Evolutionary conservation across 2,888 invertebrate genomes (phyloP), one percentile per base, ranked within the genome.

Genomic region (Mylabris sibirica): DNA sequence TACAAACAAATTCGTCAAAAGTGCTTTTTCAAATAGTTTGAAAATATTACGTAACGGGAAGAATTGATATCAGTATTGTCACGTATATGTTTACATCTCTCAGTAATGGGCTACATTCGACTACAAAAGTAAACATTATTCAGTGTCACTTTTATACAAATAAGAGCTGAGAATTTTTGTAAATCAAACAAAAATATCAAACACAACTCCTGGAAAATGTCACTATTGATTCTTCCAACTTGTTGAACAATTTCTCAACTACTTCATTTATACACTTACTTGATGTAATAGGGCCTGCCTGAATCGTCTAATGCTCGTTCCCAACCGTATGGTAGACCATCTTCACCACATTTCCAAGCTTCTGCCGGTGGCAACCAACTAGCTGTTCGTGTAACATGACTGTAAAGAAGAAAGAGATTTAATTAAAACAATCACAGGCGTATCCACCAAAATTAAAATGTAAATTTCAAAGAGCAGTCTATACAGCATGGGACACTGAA

Each of bases 311-410:
- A 85, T 26, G 95, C 96, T 81, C 93, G 90, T 83, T 97, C 97
- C 96, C 96, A 97, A 14, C 96, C 97, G 81, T 94, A 96, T 0
- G 96, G 96, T 68, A 96, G 87, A 60, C 91, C 89, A 67, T 90
- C 88, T 76, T 83, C 84, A 79, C 86, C 82, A 83, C 80, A 82
- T 85, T 83, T 86, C 96, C 96, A 97, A 80, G 92, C 91, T 82
- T 95, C 95, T 26, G 91, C 91, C 3, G 96, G 96, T 0, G 97
- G 97, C 75, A 96, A 85, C 96, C 96, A 97, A 78, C 93, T 92
- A 1, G 95, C 92, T 0, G 93, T 92, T 78, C 93, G 89, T 24
- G 93, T 93, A 81, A 92, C 89, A 86, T 95, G 95, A 84, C 96
- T 96, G 88, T 35, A 91, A 89, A 71, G 79, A 81, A 81, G 80